Conservation (phyloP, 2,797 vertebrate genomes). For the Urosaurus nigricauda region DNA sequence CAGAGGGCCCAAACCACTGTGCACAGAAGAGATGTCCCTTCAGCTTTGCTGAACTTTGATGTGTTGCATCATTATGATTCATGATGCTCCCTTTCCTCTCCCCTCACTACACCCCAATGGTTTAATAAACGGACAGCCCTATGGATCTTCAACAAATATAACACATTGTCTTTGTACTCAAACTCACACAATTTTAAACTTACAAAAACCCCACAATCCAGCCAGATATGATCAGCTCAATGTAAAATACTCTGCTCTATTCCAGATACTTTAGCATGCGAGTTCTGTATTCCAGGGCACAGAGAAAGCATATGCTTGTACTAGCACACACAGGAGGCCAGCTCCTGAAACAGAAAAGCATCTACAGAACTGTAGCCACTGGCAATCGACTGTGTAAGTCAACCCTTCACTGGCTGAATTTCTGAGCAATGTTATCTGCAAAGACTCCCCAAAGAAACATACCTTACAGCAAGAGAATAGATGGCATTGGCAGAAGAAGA, state of each 20-base stretch:
- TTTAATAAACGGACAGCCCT: not conserved
- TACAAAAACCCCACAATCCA: not conserved
- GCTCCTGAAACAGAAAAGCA: not conserved
- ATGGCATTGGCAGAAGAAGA: constrained; percentile 94
- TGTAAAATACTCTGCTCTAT: not conserved
- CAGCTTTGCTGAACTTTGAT: not conserved
- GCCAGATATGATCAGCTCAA: not conserved
- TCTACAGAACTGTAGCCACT: no score
- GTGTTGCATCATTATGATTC: not conserved
- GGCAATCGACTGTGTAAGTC: not conserved
- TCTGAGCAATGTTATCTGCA: not conserved
- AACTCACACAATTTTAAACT: not conserved
- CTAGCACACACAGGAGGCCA: no score
- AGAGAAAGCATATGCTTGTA: not conserved
- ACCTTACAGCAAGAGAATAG: constrained; percentile 92
- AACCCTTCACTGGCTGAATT: not conserved
- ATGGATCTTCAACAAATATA: not conserved
- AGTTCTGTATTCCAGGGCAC: no score
- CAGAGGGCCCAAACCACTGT: not conserved
- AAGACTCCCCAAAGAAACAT: constrained; percentile 22
- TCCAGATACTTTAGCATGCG: not conserved
- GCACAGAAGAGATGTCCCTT: no score
- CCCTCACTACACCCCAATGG: not conserved
- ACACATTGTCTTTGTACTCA: not conserved
- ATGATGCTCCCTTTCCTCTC: not conserved